A percentile compares a stretch with the other conserved stretches of the same genome.
Conservation (phyloP, 2,797 vertebrate genomes). For the Nyctalus aviator region DNA sequence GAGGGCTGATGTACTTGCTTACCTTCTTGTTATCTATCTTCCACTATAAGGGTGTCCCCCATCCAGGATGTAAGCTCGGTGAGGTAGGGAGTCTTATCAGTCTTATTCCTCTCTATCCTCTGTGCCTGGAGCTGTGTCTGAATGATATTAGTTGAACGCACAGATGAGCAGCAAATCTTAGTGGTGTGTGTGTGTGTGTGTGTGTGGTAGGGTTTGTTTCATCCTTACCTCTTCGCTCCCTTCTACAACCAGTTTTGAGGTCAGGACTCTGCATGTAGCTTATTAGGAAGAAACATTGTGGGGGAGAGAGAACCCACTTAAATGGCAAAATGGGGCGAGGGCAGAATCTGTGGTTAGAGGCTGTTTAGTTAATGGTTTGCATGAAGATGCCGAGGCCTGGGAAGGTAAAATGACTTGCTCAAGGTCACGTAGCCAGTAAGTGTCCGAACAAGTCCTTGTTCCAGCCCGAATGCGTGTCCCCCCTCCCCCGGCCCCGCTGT, state of each 20-base stretch:
- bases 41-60: not conserved
- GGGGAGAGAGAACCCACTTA: not conserved
- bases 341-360: not conserved
- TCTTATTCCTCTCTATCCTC: not conserved
- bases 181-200: not conserved
- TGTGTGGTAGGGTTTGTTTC: too few relatives aligned
- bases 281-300: not conserved
- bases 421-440: not conserved
- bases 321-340: not conserved
- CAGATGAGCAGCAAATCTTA: not conserved
- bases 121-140: not conserved
- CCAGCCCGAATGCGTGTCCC: not conserved
- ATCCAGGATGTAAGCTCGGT: fast-evolving
- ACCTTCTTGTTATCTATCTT: not conserved
- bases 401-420: not conserved
- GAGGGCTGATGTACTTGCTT: not conserved
- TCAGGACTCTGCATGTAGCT: not conserved
- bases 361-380: not conserved
- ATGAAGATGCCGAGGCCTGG: not conserved
- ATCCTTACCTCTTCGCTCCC: not conserved
- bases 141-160: not conserved
- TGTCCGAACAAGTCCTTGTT: not conserved
- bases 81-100: not conserved
- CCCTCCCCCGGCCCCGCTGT: not conserved
- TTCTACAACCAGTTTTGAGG: not conserved